Percentiles rank a stretch among this genome's conserved stretches.
Evolutionary conservation across 2,797 vertebrate species (phyloP).

Genomic region (Orestias chungarensis): DNA sequence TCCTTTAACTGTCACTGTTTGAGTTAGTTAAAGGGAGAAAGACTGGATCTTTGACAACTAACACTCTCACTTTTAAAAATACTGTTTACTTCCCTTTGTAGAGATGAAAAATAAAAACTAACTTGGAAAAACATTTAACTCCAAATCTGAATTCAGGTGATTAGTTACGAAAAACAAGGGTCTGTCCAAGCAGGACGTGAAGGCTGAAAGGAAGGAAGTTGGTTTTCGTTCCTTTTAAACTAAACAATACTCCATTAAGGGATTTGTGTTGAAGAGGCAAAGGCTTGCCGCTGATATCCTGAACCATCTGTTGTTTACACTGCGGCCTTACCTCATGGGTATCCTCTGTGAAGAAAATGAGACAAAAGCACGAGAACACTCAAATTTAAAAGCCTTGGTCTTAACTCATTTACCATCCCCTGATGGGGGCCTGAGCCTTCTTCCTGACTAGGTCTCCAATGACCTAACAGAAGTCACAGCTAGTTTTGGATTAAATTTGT

Average conservation of each 20-base stretch:
- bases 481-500: background rate
- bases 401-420: conserved; percentile 11
- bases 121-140: no score
- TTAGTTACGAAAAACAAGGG: background rate
- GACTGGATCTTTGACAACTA: conserved; percentile 6
- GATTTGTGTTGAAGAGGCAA: conserved; percentile 20
- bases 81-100: conserved; percentile 15
- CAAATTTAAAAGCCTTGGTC: conserved; percentile 25
- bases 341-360: conserved; percentile 55
- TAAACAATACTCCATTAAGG: conserved; percentile 50
- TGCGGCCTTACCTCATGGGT: conserved; percentile 37
- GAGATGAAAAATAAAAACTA: background rate
- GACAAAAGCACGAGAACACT: conserved; percentile 33
- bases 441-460: conserved; percentile 6
- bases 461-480: background rate
- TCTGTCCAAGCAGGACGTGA: conserved; percentile 26
- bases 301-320: conserved; percentile 62
- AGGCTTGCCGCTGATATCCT: conserved; percentile 38
- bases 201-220: conserved; percentile 44
- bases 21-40: background rate
- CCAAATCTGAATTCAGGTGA: background rate
- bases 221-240: conserved; percentile 12
- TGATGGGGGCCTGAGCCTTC: conserved; percentile 15
- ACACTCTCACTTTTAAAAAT: conserved; percentile 26
- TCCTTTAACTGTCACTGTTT: background rate